These are phyloP conservation scores for Gila orcuttii DNA, from an alignment of 2,113 vertebrate genomes.

Conservation along the genomic window DNA sequence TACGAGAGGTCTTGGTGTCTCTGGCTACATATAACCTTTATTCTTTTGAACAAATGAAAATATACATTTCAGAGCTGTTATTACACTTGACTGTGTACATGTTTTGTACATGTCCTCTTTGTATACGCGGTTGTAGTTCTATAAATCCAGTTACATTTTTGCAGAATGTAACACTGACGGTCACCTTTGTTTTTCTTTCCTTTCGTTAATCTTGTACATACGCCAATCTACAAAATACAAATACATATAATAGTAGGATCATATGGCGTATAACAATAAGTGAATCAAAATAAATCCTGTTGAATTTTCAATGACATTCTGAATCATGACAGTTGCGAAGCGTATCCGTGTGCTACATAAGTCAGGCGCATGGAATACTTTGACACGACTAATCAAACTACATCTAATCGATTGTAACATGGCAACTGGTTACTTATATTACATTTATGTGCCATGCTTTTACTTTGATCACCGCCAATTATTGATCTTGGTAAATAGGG, in stretches of 20 bases:
- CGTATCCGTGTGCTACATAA: not conserved
- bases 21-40: not conserved
- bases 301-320: not conserved
- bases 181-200: not conserved
- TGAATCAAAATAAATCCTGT: not conserved
- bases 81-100: not conserved
- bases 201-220: not conserved
- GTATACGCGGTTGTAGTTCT: not conserved
- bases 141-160: not conserved
- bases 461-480: fast-evolving
- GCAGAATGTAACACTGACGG: not conserved
- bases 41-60: not conserved
- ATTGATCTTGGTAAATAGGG: not conserved
- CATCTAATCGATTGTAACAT: slow-evolving; percentile 23
- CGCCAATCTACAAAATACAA: not conserved
- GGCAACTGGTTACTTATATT: not conserved
- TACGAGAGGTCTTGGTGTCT: not conserved
- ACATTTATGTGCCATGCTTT: not conserved
- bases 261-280: not conserved
- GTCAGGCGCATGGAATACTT: not conserved
- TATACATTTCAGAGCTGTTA: not conserved
- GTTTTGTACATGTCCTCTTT: not conserved
- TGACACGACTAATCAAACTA: slow-evolving; percentile 11
- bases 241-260: not conserved
- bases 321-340: not conserved